Percentiles rank a stretch among this genome's conserved stretches.
phyloP scores from a whole-genome alignment of 92 coral and sea anemone species.

The Montipora capitata region DNA sequence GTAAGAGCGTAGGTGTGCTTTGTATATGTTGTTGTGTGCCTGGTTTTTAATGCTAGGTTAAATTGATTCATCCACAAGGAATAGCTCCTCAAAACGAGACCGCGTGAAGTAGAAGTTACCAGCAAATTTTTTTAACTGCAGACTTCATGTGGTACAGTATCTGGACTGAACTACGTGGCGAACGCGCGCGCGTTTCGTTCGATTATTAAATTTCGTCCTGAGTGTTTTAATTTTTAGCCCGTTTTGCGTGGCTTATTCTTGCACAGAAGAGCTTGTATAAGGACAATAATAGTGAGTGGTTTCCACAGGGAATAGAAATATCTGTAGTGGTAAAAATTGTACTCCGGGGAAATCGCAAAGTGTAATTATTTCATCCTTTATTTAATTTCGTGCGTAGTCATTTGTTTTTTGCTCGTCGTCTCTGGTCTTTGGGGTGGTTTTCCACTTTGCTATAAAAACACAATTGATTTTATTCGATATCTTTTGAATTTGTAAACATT shows the following conservation, averaged over 20 bases:
- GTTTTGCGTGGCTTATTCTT: not conserved
- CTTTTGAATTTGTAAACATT: constrained; percentile 42
- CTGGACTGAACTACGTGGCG: no score
- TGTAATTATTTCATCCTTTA: constrained; percentile 4
- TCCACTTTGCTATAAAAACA: constrained; percentile 4
- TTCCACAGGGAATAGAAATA: not conserved
- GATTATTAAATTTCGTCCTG: not conserved
- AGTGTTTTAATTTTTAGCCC: not conserved
- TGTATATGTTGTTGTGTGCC: not conserved
- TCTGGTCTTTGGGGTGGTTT: not conserved
- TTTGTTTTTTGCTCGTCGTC: constrained; percentile 12
- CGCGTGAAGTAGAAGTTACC: not conserved
- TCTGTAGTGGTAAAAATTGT: not conserved
- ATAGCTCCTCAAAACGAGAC: constrained; percentile 1
- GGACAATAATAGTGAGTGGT: not conserved
- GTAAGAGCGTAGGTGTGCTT: not conserved
- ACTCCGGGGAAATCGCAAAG: not conserved
- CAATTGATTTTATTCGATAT: constrained; percentile 13
- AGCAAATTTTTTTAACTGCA: not conserved
- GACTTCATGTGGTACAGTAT: no score
- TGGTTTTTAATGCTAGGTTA: not conserved
- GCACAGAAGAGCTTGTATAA: not conserved
- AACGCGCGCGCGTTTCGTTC: not conserved
- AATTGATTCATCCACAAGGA: constrained; percentile 15
- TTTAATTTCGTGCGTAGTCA: constrained; percentile 35